These are phyloP conservation scores for Ptychochromis oligacanthus DNA, from an alignment of 2,113 vertebrate species.

Conservation along the genomic window DNA sequence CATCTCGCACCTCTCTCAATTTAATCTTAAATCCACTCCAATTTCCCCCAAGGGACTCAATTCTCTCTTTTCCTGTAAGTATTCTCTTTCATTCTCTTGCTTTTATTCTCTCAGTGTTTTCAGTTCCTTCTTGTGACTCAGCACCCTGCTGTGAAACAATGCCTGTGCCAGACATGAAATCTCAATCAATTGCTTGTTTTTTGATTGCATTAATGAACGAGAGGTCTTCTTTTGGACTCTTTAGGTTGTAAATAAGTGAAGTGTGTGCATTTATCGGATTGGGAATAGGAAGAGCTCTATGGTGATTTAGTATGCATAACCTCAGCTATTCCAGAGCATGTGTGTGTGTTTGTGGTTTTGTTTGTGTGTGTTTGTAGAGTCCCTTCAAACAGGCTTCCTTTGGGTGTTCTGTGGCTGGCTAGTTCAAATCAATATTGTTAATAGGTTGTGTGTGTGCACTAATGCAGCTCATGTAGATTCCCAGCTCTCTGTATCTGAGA, in stretches of 20 bases:
- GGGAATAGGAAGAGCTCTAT: conserved; percentile 25
- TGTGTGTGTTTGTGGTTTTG: conserved; percentile 9
- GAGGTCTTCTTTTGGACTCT: conserved; percentile 33
- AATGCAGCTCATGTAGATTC: conserved; percentile 51
- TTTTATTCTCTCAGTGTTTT: conserved; percentile 63
- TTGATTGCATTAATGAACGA: conserved; percentile 41
- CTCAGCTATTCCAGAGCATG: conserved; percentile 25
- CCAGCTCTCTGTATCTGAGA: conserved; percentile 39
- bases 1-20: conserved; percentile 72
- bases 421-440: conserved; percentile 65
- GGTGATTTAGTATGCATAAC: conserved; percentile 60
- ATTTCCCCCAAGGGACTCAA: conserved; percentile 62
- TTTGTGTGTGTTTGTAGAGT: conserved; percentile 45
- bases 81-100: conserved; percentile 71
- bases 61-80: conserved; percentile 78
- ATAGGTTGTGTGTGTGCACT: conserved; percentile 47
- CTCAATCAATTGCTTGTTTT: conserved; percentile 60
- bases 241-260: conserved; percentile 48
- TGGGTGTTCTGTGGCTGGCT: conserved; percentile 51
- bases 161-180: conserved; percentile 41
- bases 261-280: conserved; percentile 41
- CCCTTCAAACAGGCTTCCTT: conserved; percentile 53
- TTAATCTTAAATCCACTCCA: conserved; percentile 74
- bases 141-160: conserved; percentile 38
- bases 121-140: conserved; percentile 26